A percentile compares a stretch with the other conserved stretches of the same genome.
These are phyloP conservation scores for Riparia riparia DNA, from an alignment of 2,113 vertebrate genomes.

Conservation along the genomic window DNA sequence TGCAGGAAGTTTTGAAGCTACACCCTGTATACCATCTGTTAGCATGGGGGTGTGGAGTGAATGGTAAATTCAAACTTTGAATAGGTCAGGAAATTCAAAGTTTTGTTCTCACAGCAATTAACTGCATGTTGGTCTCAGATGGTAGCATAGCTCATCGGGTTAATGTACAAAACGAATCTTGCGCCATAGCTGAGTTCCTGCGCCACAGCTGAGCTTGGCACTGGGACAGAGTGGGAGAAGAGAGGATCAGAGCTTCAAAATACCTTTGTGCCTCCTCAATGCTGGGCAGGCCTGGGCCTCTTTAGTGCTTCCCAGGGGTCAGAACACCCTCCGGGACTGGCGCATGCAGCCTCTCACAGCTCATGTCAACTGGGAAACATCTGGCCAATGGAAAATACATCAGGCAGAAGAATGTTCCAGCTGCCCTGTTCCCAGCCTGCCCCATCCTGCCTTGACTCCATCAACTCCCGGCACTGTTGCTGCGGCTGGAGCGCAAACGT, in stretches of 20 bases:
- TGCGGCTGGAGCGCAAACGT: fast-evolving
- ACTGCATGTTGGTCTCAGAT: conserved; percentile 59
- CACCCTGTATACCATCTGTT: conserved; percentile 34
- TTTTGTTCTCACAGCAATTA: conserved; percentile 53
- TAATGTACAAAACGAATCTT: not conserved
- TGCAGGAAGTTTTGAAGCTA: not conserved
- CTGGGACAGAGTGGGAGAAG: not conserved
- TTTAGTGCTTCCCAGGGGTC: conserved; percentile 59
- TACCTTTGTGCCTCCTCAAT: conserved; percentile 54
- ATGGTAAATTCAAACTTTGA: conserved; percentile 45
- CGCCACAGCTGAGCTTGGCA: conserved; percentile 19
- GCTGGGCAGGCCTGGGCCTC: conserved; percentile 33
- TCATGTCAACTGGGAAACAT: conserved; percentile 48
- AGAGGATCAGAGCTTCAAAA: conserved; percentile 15
- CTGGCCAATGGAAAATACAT: conserved; percentile 47
- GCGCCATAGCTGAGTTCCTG: conserved; percentile 17
- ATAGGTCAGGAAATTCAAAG: conserved; percentile 50
- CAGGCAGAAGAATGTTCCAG: conserved; percentile 31
- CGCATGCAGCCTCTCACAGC: not conserved
- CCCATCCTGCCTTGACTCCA: not conserved
- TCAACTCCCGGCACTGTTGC: not conserved
- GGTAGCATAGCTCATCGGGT: not conserved
- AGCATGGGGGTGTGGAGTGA: not conserved
- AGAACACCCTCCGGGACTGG: conserved; percentile 55
- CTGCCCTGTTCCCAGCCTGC: not conserved